Evolutionary conservation across 2,113 vertebrate genomes (phyloP), one percentile per base, ranked within the genome.

Genomic region (Craseonycteris thonglongyai): DNA sequence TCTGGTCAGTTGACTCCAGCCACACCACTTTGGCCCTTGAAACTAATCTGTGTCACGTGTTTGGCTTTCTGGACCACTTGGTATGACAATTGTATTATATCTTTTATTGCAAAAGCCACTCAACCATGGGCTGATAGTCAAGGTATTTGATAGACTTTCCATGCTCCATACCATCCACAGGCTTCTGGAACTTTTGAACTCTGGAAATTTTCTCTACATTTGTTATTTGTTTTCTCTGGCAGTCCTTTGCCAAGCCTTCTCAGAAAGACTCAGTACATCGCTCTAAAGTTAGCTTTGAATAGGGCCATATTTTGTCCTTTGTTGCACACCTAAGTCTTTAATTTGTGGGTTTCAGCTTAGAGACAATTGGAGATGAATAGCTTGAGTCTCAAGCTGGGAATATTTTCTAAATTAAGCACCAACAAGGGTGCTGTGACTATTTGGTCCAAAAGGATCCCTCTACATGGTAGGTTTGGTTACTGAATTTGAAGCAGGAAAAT

Each of bases 41-140:
- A 88, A 85, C 33, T 42, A 72, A 85, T 85, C 72, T 28, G 28
- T 54, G 15, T 87, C 81, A 87, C 11, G 14, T 92, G 75, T 83
- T 89, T 89, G 79, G 22, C 78, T 87, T 94, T 89, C 49, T 49
- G 68, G 47, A 56, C 38, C 61, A 78, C 56, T 92, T 91, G 56
- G 28, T 93, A 63, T 82, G 79, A 88, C 79, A 79, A 28, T 74
- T 56, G 68, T 83, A 45, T 90, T 84, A 65, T 47, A 69, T 14
- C 47, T 88, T 95, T 96, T 84, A 71, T 81, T 96, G 59, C 88
- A 84, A 88, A 95, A 96, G 65, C 58, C 69, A 59, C 65, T 94
- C 75, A 40, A 47, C 45, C 47, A 13, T 54, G 81, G 83, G 90
- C 93, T 38, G 76, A 72, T 35, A 68, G 72, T 96, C 83, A 93